phyloP scores from a whole-genome alignment of 2,113 vertebrate genomes.

The Dicerorhinus sumatrensis region DNA sequence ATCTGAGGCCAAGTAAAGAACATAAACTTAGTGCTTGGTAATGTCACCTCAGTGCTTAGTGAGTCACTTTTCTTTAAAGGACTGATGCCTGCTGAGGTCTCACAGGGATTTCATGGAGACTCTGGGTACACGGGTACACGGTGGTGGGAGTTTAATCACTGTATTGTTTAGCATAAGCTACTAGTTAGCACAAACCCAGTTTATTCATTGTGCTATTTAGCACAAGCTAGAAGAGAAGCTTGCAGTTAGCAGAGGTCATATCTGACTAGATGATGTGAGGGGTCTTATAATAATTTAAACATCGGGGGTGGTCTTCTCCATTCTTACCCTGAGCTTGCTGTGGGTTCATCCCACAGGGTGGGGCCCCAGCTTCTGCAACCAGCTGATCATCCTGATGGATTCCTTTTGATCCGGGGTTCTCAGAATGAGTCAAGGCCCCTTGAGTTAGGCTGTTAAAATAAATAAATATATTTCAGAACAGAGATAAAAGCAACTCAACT shows the following conservation, averaged over 20 bases:
- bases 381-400: constrained; percentile 68
- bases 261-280: not conserved
- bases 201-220: not conserved
- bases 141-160: not conserved
- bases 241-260: not conserved
- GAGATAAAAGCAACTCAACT: not conserved
- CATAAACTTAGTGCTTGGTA: not conserved
- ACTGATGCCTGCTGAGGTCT: not conserved
- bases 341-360: constrained; percentile 67
- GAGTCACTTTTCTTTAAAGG: not conserved
- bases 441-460: constrained; percentile 81
- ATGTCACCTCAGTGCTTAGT: not conserved
- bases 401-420: constrained; percentile 66
- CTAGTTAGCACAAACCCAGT: not conserved
- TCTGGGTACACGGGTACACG: fast-evolving
- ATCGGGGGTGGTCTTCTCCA: not conserved
- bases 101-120: not conserved
- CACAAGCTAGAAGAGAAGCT: not conserved
- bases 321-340: constrained; percentile 83
- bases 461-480: constrained; percentile 70
- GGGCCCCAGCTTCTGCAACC: not conserved
- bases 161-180: not conserved
- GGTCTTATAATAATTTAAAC: not conserved
- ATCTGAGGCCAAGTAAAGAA: constrained; percentile 82
- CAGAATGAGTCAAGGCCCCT: constrained; percentile 61